Evolutionary conservation across 2,113 vertebrate genomes (phyloP).

Genomic region (Hippolais icterina): DNA sequence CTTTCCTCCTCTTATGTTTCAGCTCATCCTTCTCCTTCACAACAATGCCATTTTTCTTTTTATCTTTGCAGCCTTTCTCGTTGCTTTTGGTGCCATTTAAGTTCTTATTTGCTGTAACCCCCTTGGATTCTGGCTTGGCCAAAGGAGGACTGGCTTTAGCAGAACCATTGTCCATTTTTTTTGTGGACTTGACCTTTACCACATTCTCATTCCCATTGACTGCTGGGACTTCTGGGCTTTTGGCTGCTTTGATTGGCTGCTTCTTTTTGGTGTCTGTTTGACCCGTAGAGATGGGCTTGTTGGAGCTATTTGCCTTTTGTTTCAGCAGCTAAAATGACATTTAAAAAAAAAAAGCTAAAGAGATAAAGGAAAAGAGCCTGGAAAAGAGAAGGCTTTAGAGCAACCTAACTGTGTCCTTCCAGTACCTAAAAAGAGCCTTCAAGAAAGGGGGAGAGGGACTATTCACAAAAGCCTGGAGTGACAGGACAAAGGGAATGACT

Average conservation of each 20-base stretch:
- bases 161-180: background rate
- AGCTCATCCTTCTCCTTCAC: background rate
- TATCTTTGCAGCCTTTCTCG: slow-evolving; percentile 22
- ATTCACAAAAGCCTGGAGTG: no score
- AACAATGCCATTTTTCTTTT: background rate
- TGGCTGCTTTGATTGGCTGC: background rate
- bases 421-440: background rate
- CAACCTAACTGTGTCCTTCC: background rate
- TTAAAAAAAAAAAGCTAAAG: background rate
- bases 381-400: background rate
- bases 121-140: background rate
- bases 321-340: slow-evolving; percentile 62
- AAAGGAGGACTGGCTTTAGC: background rate
- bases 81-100: background rate
- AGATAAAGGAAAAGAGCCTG: background rate
- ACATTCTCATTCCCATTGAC: background rate
- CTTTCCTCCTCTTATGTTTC: slow-evolving; percentile 74
- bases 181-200: background rate
- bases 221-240: background rate
- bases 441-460: background rate
- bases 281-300: background rate
- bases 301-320: slow-evolving; percentile 12
- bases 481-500: background rate
- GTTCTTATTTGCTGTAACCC: background rate
- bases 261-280: background rate